These are phyloP conservation scores for Chiropotes sagulatus DNA, from an alignment of 2,797 vertebrate genomes.

Conservation along the genomic window DNA sequence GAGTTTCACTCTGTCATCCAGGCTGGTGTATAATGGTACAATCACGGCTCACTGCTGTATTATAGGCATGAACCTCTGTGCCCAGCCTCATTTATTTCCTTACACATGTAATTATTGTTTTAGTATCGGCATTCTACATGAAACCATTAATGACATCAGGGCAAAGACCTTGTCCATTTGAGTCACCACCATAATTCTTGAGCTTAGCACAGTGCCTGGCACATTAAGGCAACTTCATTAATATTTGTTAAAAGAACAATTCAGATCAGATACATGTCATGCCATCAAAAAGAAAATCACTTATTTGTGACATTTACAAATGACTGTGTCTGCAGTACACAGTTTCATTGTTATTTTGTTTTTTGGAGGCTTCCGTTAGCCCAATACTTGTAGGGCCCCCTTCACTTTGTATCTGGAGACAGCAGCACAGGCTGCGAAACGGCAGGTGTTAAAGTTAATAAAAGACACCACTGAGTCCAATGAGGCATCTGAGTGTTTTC, in stretches of 20 bases:
- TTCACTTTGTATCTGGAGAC: constrained; percentile 33
- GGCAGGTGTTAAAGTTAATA: constrained; percentile 63
- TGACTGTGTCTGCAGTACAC: background rate
- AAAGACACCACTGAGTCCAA: constrained; percentile 44
- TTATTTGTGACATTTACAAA: background rate
- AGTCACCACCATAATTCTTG: background rate
- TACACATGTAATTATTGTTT: background rate
- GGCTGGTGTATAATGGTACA: background rate
- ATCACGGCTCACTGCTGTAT: background rate
- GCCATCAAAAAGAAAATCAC: background rate
- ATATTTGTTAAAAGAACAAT: background rate
- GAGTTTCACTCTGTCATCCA: background rate
- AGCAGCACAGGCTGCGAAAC: background rate
- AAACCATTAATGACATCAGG: background rate
- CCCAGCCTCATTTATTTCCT: background rate
- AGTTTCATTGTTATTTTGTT: background rate
- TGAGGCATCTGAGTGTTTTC: constrained; percentile 52
- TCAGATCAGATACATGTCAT: background rate
- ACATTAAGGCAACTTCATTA: background rate
- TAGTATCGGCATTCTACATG: background rate
- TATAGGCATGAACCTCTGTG: background rate
- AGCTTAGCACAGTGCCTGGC: background rate
- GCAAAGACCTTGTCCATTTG: background rate
- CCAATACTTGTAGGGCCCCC: background rate
- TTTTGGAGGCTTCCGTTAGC: background rate